Percentiles rank a stretch among this genome's conserved stretches.
Conservation (phyloP, 92 coral and sea anemone genomes). For the Heteractis magnifica region DNA sequence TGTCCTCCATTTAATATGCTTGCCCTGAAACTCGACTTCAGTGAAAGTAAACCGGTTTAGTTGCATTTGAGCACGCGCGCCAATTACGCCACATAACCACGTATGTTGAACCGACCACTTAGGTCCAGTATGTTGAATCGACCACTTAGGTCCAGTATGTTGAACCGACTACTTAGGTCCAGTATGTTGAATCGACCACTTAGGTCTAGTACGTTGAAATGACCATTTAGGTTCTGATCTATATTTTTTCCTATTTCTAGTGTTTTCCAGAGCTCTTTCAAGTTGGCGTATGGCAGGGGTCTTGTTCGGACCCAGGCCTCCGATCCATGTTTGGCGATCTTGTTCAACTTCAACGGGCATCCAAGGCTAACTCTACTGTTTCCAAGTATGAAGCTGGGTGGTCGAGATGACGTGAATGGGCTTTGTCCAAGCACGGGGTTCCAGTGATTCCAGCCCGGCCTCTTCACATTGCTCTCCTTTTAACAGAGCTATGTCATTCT, state of each 20-base stretch:
- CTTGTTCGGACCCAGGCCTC: neutral
- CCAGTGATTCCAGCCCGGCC: constrained; percentile 41
- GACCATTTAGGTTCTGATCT: too few species aligned
- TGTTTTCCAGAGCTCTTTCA: too few species aligned
- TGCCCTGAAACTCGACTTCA: neutral
- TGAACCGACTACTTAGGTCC: neutral
- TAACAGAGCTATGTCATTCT: constrained; percentile 28
- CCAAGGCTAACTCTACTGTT: constrained; percentile 35
- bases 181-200: neutral
- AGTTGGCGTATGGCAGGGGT: neutral
- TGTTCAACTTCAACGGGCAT: constrained; percentile 37
- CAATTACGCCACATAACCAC: neutral
- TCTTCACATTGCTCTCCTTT: constrained; percentile 36
- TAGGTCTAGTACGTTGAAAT: too few species aligned
- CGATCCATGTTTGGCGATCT: neutral
- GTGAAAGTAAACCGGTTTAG: neutral
- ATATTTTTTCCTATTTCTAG: too few species aligned
- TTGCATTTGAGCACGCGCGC: neutral
- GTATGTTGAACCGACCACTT: neutral
- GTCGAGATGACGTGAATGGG: constrained; percentile 37
- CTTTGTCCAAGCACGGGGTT: constrained; percentile 24
- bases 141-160: neutral
- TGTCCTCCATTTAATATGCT: neutral
- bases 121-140: neutral
- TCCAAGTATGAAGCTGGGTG: constrained; percentile 34